A percentile compares a stretch with the other conserved stretches of the same genome.
These are phyloP conservation scores for Didymodactylos carnosus DNA, from an alignment of 2,888 invertebrate species.

Conservation along the genomic window DNA sequence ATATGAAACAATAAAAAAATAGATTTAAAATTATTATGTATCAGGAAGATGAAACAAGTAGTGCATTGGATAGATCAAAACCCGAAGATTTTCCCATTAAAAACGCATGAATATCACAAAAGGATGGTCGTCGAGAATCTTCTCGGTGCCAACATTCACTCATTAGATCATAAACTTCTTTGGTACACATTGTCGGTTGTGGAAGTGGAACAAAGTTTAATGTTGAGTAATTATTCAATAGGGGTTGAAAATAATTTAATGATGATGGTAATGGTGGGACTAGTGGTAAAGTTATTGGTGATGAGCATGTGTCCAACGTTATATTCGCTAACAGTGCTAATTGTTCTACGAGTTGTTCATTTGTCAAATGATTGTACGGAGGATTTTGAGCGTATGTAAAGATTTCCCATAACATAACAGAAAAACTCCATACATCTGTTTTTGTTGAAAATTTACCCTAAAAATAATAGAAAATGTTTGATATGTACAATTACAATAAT, in stretches of 20 bases:
- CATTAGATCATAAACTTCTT: constrained; percentile 74
- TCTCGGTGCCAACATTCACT: constrained; percentile 71
- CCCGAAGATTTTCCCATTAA: constrained; percentile 48
- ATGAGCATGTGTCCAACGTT: too few relatives aligned
- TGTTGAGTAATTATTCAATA: too few relatives aligned
- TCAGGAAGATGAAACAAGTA: too few relatives aligned
- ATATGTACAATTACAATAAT: too few relatives aligned
- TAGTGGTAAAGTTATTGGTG: not conserved
- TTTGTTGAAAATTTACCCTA: constrained; percentile 67
- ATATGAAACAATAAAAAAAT: too few relatives aligned
- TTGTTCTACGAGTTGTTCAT: constrained; percentile 48
- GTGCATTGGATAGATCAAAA: not conserved
- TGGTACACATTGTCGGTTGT: constrained; percentile 55
- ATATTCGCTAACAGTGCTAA: too few relatives aligned
- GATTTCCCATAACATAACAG: constrained; percentile 67
- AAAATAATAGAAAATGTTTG: too few relatives aligned
- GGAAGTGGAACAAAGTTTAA: constrained; percentile 43
- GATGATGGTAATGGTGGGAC: not conserved
- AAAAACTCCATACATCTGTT: constrained; percentile 76
- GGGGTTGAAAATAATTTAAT: not conserved
- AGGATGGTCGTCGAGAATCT: constrained; percentile 58
- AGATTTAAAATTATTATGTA: too few relatives aligned
- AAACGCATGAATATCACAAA: constrained; percentile 68
- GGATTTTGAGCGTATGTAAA: constrained; percentile 53
- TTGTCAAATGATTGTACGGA: constrained; percentile 56